A percentile compares a stretch with the other conserved stretches of the same genome.
Evolutionary conservation across 2,113 vertebrate species (phyloP).

Genomic region (Leucosticte australis): DNA sequence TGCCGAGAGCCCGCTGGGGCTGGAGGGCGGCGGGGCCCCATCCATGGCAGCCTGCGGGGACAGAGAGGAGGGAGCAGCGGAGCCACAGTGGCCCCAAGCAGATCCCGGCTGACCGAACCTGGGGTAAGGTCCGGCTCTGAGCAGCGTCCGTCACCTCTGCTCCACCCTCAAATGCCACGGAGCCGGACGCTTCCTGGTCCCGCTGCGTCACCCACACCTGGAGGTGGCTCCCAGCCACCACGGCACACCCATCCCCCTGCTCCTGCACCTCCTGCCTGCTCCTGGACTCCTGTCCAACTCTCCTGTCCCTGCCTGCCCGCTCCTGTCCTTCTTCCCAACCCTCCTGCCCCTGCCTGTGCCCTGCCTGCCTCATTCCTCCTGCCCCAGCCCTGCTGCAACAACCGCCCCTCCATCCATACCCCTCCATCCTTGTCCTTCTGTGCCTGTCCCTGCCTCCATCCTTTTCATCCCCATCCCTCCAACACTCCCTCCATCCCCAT

Average conservation of each 20-base stretch:
- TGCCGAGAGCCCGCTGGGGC: constrained; percentile 66
- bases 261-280: not conserved
- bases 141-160: not conserved
- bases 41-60: constrained; percentile 77
- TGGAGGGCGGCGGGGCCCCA: not conserved
- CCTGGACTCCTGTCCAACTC: not conserved
- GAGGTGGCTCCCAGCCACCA: not conserved
- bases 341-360: not conserved
- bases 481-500: not conserved
- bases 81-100: not conserved
- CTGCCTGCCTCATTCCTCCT: not conserved
- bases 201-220: not conserved
- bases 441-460: not conserved
- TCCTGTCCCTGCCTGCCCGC: not conserved
- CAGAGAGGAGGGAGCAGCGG: not conserved
- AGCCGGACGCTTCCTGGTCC: not conserved
- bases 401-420: fast-evolving
- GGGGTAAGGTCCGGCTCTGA: fast-evolving
- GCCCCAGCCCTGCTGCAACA: not conserved
- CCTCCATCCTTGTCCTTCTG: not conserved
- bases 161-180: not conserved
- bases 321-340: not conserved
- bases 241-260: not conserved
- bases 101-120: not conserved
- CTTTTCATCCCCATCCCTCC: not conserved